phyloP scores from a whole-genome alignment of 2,113 vertebrate species.

The Suncus etruscus region DNA sequence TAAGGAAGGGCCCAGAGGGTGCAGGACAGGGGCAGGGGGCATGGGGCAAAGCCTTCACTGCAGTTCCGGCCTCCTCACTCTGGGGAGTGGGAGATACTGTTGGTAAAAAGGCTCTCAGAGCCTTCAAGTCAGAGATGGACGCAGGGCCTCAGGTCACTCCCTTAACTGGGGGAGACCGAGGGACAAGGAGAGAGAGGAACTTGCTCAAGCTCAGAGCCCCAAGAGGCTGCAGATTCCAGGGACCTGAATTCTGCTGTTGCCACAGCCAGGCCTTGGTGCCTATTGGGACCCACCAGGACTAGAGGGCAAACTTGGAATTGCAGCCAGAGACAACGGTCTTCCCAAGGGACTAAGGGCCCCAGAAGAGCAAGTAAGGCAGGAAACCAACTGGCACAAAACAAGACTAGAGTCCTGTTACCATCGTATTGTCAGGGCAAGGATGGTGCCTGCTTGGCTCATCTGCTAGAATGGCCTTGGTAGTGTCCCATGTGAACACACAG shows the following conservation, averaged over 20 bases:
- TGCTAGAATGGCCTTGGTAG: no score
- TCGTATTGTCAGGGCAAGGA: not conserved
- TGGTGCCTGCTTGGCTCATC: conserved; percentile 6
- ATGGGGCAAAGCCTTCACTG: no score
- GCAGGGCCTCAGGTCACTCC: not conserved
- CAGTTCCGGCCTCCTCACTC: not conserved
- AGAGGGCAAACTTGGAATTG: not conserved
- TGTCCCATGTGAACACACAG: no score
- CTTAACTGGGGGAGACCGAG: not conserved
- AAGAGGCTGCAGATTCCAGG: no score
- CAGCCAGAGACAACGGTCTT: not conserved
- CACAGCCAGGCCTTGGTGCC: not conserved
- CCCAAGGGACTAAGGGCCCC: not conserved
- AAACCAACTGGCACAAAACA: conserved; percentile 62
- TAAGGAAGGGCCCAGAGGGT: not conserved
- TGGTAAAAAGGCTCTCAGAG: not conserved
- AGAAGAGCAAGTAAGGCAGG: not conserved
- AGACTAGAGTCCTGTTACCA: conserved; percentile 59
- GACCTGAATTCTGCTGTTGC: not conserved
- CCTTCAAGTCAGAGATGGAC: not conserved
- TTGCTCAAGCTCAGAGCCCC: not conserved
- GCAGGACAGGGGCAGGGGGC: not conserved
- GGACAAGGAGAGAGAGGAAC: not conserved
- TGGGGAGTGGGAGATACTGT: not conserved
- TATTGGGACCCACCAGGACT: not conserved